These are phyloP conservation scores for Papilio protenor DNA, from an alignment of 2,888 invertebrate species.

Conservation along the genomic window DNA sequence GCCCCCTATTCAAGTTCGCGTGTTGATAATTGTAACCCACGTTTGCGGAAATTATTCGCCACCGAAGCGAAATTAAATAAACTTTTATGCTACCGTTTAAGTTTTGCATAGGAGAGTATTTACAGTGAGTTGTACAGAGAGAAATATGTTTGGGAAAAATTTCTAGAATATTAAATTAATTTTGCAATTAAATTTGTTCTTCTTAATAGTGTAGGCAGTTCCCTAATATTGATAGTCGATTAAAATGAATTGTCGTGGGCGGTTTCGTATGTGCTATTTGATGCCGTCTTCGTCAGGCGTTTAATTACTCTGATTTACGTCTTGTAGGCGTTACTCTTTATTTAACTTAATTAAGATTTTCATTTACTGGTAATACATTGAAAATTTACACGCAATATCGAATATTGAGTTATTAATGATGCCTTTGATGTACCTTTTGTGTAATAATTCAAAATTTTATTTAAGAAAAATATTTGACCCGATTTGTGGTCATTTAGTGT, in stretches of 20 bases:
- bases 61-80: constrained; percentile 51
- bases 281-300: not conserved
- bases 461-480: not conserved
- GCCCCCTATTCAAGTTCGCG: constrained; percentile 56
- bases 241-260: constrained; percentile 32
- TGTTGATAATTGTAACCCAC: constrained; percentile 60
- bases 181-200: not conserved
- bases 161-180: not conserved
- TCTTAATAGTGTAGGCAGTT: constrained; percentile 7
- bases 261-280: constrained; percentile 10
- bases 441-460: not conserved
- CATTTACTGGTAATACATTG: constrained; percentile 27
- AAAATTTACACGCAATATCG: constrained; percentile 22
- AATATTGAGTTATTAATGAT: not conserved
- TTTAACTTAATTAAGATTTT: constrained; percentile 40
- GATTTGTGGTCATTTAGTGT: not conserved
- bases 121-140: not conserved
- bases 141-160: not conserved
- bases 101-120: constrained; percentile 31
- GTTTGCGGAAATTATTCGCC: constrained; percentile 53
- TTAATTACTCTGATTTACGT: constrained; percentile 16
- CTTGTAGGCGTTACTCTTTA: constrained; percentile 17
- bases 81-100: constrained; percentile 47
- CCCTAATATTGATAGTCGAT: constrained; percentile 28
- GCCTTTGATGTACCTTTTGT: not conserved